These are phyloP conservation scores for Pampusana beccarii DNA, from an alignment of 2,113 vertebrate species.

Conservation along the genomic window DNA sequence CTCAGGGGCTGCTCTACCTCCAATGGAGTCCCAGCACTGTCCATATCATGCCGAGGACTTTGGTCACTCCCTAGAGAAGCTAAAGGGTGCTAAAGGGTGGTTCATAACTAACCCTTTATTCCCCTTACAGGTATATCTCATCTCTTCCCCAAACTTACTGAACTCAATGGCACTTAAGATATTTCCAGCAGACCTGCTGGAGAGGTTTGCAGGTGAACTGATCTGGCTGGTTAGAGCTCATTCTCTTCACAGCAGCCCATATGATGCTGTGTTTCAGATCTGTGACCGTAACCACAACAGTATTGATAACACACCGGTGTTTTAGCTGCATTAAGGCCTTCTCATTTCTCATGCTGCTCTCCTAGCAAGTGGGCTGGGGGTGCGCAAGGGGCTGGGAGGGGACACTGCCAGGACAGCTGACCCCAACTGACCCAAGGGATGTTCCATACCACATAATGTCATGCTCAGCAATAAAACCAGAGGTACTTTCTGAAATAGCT, in stretches of 20 bases:
- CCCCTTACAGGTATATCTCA: background rate
- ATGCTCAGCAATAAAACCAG: background rate
- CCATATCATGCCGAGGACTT: background rate
- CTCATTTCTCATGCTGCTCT: background rate
- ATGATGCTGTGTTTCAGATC: too few species aligned
- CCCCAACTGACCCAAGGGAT: too few species aligned
- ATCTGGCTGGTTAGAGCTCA: background rate
- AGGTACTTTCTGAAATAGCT: background rate
- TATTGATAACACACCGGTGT: background rate
- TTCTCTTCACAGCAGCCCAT: background rate
- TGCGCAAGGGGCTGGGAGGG: too few species aligned
- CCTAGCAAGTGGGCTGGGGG: background rate
- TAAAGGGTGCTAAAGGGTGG: background rate
- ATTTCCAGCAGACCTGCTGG: background rate
- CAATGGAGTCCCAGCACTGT: background rate
- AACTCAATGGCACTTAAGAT: background rate
- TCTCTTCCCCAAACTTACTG: background rate
- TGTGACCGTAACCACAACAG: too few species aligned
- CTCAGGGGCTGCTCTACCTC: background rate
- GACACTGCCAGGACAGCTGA: too few species aligned
- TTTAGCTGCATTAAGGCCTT: background rate
- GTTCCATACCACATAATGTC: too few species aligned
- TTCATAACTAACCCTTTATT: background rate
- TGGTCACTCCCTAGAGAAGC: background rate
- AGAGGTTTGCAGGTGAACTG: background rate